phyloP scores from a whole-genome alignment of 2,888 invertebrate genomes.

The Lasius platythorax region DNA sequence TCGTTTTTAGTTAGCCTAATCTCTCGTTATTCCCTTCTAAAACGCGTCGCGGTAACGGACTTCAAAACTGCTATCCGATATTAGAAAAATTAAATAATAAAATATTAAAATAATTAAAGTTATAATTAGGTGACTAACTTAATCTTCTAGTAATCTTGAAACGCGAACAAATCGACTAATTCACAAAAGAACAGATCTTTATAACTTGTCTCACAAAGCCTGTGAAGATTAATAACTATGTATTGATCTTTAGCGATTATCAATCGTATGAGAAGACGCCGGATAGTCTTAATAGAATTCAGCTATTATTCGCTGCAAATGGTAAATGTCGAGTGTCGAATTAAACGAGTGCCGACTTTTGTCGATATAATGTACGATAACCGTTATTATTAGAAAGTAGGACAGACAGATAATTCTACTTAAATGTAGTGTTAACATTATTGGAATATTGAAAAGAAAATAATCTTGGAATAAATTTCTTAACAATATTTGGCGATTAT shows the following conservation, averaged over 20 bases:
- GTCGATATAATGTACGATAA: background rate
- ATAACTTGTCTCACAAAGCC: background rate
- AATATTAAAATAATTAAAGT: background rate
- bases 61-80: background rate
- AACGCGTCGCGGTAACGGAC: background rate
- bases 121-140: background rate
- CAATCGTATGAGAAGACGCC: background rate
- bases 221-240: constrained; percentile 11
- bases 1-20: constrained; percentile 33
- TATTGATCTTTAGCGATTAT: constrained; percentile 15
- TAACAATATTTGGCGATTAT: background rate
- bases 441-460: background rate
- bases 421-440: background rate
- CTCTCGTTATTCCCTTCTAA: background rate
- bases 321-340: constrained; percentile 15
- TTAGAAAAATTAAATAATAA: background rate
- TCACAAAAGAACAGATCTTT: background rate
- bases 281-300: constrained; percentile 9
- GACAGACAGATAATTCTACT: background rate
- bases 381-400: constrained; percentile 18
- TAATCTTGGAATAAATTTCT: background rate
- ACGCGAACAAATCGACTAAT: background rate
- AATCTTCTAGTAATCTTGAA: background rate
- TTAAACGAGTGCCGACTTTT: background rate
- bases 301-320: background rate